Evolutionary conservation across 2,113 vertebrate genomes (phyloP), one percentile per base, ranked within the genome.

Genomic region (Poicephalus gulielmi): DNA sequence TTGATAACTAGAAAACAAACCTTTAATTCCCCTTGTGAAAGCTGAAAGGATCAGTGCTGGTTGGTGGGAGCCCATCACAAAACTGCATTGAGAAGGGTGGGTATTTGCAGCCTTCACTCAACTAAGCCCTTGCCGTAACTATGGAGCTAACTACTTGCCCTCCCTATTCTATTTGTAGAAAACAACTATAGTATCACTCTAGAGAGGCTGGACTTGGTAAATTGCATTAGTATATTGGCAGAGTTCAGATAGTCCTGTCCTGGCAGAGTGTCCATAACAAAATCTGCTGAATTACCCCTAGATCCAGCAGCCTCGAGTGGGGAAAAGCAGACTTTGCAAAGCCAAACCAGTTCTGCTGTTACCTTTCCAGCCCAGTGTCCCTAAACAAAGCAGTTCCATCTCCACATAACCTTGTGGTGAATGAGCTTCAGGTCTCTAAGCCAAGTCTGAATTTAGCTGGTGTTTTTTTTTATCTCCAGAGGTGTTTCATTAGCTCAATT

Each of bases 401-500:
- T 73, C 89, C n/a, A 30, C n/a, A 5, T 16, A 90, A 73, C 74
- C 94, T 69, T 57, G 57, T 47, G 63, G 28, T 73, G 86, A 85
- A 66, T 52, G 91, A 91, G 60, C 35, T 2, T 31, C 30, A 15
- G 17, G 67, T 18, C 74, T 87, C 43, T 10, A 5, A 88, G 83
- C 80, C 88, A 83, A 76, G 77, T 8, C 92, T 84, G 90, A 82
- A 84, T 86, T 94, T 76, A 96, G 90, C 94, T 35, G 4, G 33
- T 75, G 90, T 0, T 19, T 82, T 82, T 82, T 85, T 95, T 78
- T 81, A 81, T 96, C 95, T 96, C 92, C 94, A 93, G 95, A 96
- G 92, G 94, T 94, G 95, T 96, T 97, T 97, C 96, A 88, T 95
- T 95, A 96, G 95, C 94, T 96, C 95, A 84, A 86, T 96, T 96